phyloP scores from a whole-genome alignment of 2,797 vertebrate genomes.

The Poeciliopsis paucimaculata region DNA sequence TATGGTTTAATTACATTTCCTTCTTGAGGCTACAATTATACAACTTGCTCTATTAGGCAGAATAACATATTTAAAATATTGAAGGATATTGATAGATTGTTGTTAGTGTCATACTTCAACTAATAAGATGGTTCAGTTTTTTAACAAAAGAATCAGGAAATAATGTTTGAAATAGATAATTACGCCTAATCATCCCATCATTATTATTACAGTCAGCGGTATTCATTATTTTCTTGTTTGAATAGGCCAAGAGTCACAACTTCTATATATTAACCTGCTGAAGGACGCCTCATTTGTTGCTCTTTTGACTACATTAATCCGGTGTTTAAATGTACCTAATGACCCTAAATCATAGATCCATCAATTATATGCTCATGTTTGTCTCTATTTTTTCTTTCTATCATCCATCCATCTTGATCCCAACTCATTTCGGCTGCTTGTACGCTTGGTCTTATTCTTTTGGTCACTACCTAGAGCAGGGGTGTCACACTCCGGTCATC shows the following conservation, averaged over 20 bases:
- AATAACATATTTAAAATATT: slow-evolving; percentile 1
- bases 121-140: background rate
- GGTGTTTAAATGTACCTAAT: background rate
- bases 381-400: too few relatives aligned
- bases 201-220: background rate
- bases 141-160: too few relatives aligned
- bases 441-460: background rate
- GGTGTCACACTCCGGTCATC: too few relatives aligned
- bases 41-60: background rate
- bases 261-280: background rate
- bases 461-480: background rate
- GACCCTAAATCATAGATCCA: background rate
- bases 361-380: background rate
- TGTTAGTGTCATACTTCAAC: background rate
- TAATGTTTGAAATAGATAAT: background rate
- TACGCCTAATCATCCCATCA: background rate
- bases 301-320: background rate
- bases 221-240: background rate
- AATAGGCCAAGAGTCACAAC: background rate
- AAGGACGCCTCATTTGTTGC: background rate
- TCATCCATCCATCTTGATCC: too few relatives aligned
- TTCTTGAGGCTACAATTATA: slow-evolving; percentile 11
- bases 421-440: background rate
- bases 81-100: background rate
- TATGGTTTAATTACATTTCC: slow-evolving; percentile 3